Base-by-base conservation (phyloP, 2,113 vertebrate species). In the Procavia capensis region DNA sequence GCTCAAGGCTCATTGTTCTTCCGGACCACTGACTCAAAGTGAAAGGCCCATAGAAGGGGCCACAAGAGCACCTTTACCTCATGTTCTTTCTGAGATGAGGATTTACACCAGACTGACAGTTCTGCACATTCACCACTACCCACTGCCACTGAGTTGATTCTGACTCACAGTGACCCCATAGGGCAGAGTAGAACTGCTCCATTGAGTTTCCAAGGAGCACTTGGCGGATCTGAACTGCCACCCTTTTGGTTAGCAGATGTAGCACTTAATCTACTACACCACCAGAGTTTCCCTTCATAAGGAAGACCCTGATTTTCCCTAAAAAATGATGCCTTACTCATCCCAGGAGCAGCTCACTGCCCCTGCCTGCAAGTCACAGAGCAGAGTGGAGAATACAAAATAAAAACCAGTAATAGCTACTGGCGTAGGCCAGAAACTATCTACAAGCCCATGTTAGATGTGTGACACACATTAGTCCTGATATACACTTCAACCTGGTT, bases 341-440 rank as follows among this genome's bases (percentile, higher is more conserved):
- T n/a, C 50, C 70, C 84, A 39, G 20, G 4, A 81, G 27, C 31
- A 34, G 66, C 24, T 29, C 16, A 24, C n/a, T 57, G 9, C 13
- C 14, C n/a, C 7, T 3, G 27, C 16, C 43, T 34, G n/a, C 27
- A 50, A 24, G 59, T 83, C 82, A 83, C 59, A 85, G 27, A 88
- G 89, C 11, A 31, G 27, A 80, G 31, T 70, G 91, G 59, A 79
- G 31, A 50, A 94, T 78, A 75, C 47, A 93, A 68, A 70, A 85
- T 45, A 31, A 68, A 83, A 68, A 59, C 11, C 61, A 76, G 43
- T n/a, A 50, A 78, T 20, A 24, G 75, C 31, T 13, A 36, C 31
- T 34, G 19, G 57, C 41, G 70, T 25, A 19, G 50, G 41, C 78
- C 78, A n/a, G 24, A 27, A 41, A 78, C 16, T 22, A 39, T 70